These are phyloP conservation scores for Wiebesia pumilae DNA, from an alignment of 1,140 invertebrate genomes.

Conservation along the genomic window DNA sequence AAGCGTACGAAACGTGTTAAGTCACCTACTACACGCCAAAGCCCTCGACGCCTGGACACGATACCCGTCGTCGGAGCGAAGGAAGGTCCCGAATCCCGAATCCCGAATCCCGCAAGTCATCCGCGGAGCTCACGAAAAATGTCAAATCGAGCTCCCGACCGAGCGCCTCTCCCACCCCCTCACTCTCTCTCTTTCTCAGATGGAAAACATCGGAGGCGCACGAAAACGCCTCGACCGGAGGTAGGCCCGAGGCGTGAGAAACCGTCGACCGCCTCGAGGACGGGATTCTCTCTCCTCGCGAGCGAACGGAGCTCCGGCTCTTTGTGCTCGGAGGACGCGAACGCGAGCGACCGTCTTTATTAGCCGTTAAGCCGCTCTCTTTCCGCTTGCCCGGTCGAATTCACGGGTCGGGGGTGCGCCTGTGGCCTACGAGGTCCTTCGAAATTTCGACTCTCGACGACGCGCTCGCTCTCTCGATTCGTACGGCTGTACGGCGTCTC, in stretches of 20 bases:
- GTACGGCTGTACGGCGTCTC: neutral
- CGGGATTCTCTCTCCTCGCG: neutral
- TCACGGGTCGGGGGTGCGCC: too few relatives aligned
- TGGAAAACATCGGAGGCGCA: neutral
- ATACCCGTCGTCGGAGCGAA: neutral
- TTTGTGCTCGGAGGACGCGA: neutral
- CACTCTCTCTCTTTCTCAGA: neutral
- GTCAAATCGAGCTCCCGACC: neutral
- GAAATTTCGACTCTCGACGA: neutral
- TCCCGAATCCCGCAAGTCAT: neutral
- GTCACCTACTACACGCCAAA: neutral
- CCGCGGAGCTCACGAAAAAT: constrained; percentile 22
- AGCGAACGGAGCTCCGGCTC: neutral
- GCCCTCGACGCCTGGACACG: neutral
- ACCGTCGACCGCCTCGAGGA: constrained; percentile 48
- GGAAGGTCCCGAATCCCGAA: too few relatives aligned
- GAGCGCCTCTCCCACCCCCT: neutral
- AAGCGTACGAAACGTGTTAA: neutral
- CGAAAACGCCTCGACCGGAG: neutral
- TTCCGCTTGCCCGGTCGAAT: neutral
- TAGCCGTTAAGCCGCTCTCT: neutral
- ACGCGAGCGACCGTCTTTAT: neutral
- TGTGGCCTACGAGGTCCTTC: too few relatives aligned
- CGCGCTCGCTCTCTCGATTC: too few relatives aligned
- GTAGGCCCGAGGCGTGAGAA: constrained; percentile 51